Base-by-base conservation (phyloP, 2,888 invertebrate species). In the Malachius bipustulatus region DNA sequence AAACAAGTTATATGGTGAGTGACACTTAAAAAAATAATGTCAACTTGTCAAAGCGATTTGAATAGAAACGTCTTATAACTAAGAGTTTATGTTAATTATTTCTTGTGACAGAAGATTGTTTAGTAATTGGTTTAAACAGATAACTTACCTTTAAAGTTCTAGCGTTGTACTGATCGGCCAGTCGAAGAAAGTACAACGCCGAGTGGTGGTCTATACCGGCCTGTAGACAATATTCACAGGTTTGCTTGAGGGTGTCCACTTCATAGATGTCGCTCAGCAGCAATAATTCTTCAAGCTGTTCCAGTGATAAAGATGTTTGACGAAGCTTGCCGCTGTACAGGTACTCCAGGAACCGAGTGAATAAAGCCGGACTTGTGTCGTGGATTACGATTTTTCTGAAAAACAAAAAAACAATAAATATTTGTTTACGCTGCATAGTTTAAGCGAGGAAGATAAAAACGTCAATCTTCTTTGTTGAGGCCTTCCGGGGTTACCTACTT, bases 151-250 rank as follows among this genome's bases (percentile, higher is more conserved):
- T 65, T 38, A 75, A 57, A 36, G 62, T 56, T 41, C 60, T 60
- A 10, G 76, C 75, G 56, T 72, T 71, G 50, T 73, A 75, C 45
- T 76, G 76, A 58, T 79, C 77, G 2, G 76, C 75, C 51, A 78
- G 68, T 43, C 72, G 71, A 31, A 77, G 60, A 32, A 77, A 67
- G 53, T 73, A 77, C 30, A 77, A 62, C 2, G 72, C 75, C 3
- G 72, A 71, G 35, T 77, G 75, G 37, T 70, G 69, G 52, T 77
- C 75, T 35, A 77, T 66, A 48, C 71, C 68, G 4, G 64, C 56
- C 45, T 71, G 69, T 19, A 78, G 56, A 6, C 70, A 67, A 42
- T 69, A 68, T 56, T 78, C 78, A 57, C 76, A 77, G 13, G 71
- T 61, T 43, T 68, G 67, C 53, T 77, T 76, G 36, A 78, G 57